Percentiles rank a stretch among this genome's conserved stretches.
Conservation (phyloP, 2,113 vertebrate species). For the Zosterops lateralis region DNA sequence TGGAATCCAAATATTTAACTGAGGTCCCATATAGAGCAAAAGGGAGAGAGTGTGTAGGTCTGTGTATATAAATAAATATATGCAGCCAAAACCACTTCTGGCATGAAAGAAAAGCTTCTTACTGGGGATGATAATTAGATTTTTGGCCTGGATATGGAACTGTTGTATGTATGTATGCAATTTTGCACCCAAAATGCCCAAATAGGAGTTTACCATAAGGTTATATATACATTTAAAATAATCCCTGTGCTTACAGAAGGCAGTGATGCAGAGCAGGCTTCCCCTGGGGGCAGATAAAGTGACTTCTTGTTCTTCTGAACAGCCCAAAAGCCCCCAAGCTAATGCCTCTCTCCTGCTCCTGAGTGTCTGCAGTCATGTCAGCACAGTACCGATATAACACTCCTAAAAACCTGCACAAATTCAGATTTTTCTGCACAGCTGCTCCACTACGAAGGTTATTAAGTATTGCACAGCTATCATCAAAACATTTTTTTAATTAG, state of each 20-base stretch:
- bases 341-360: neutral
- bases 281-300: too few relatives aligned
- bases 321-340: neutral
- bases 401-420: neutral
- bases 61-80: accelerated
- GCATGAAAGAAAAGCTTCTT: neutral
- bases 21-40: neutral
- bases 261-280: neutral
- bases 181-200: neutral
- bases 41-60: neutral
- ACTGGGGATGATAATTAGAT: neutral
- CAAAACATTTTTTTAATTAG: conserved; percentile 61
- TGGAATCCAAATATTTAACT: neutral
- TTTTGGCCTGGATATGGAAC: neutral
- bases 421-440: conserved; percentile 18
- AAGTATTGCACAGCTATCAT: conserved; percentile 27
- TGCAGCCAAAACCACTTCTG: neutral
- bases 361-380: neutral
- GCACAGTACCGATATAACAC: neutral
- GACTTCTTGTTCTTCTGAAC: neutral
- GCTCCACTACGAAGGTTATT: conserved; percentile 32
- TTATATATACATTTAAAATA: accelerated
- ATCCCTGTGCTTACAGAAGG: neutral
- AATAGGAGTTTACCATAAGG: neutral
- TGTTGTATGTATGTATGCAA: neutral